Evolutionary conservation across 1,140 invertebrate genomes (phyloP).

Genomic region (Sminthurinus signatus): DNA sequence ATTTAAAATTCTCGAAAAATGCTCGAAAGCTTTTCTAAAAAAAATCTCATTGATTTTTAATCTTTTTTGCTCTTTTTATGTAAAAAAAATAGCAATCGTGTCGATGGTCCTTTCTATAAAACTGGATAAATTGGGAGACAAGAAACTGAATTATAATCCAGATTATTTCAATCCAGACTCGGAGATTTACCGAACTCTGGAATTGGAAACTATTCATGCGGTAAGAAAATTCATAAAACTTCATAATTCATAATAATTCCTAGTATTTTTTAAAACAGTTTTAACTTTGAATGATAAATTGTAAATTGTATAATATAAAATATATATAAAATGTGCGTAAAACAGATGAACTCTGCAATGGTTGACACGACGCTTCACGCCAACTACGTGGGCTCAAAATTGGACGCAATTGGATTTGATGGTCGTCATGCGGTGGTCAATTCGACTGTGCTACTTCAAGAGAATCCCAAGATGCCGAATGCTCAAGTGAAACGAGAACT

Average conservation of each 20-base stretch:
- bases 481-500: slow-evolving; percentile 60
- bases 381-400: slow-evolving; percentile 68
- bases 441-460: slow-evolving; percentile 67
- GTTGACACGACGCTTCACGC: slow-evolving; percentile 82
- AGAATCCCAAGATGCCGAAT: slow-evolving; percentile 60
- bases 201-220: slow-evolving; percentile 73
- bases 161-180: slow-evolving; percentile 67
- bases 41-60: too few relatives aligned
- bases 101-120: slow-evolving; percentile 70
- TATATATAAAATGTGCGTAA: slow-evolving; percentile 30
- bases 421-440: slow-evolving; percentile 66
- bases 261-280: too few relatives aligned
- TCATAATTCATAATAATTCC: too few relatives aligned
- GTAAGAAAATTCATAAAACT: too few relatives aligned
- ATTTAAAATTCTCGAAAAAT: too few relatives aligned
- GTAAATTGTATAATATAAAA: too few relatives aligned
- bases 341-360: slow-evolving; percentile 78
- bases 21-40: too few relatives aligned
- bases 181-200: slow-evolving; percentile 70
- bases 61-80: slow-evolving; percentile 3
- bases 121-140: slow-evolving; percentile 74
- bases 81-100: slow-evolving; percentile 53
- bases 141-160: slow-evolving; percentile 64
- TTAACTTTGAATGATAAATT: not conserved
- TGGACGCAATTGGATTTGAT: slow-evolving; percentile 63